Evolutionary conservation across 2,113 vertebrate species (phyloP).

Genomic region (Osmerus eperlanus): DNA sequence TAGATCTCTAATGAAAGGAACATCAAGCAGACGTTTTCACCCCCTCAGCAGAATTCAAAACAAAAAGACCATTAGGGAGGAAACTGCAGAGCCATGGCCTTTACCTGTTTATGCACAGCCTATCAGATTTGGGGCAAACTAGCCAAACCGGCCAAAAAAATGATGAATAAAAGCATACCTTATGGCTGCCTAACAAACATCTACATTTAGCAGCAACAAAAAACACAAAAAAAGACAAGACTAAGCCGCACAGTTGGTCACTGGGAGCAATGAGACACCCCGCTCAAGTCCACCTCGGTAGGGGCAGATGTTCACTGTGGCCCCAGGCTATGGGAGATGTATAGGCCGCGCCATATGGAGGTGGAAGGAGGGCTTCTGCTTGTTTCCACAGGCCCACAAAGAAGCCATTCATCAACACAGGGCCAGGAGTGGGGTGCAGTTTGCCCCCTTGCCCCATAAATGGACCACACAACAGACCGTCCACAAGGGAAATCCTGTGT

Average conservation of each 20-base stretch:
- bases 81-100: slow-evolving; percentile 60
- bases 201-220: slow-evolving; percentile 34
- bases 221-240: slow-evolving; percentile 25
- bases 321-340: slow-evolving; percentile 67
- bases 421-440: slow-evolving; percentile 55
- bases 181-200: neutral
- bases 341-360: slow-evolving; percentile 72
- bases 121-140: slow-evolving; percentile 62
- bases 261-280: slow-evolving; percentile 32
- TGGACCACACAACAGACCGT: slow-evolving; percentile 68
- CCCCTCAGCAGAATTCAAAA: slow-evolving; percentile 54
- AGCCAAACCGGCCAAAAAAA: slow-evolving; percentile 45
- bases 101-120: slow-evolving; percentile 60
- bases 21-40: slow-evolving; percentile 45
- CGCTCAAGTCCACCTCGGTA: slow-evolving; percentile 51
- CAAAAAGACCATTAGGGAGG: slow-evolving; percentile 20
- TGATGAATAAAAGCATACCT: slow-evolving; percentile 16
- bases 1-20: slow-evolving; percentile 36
- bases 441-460: slow-evolving; percentile 63
- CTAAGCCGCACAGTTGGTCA: slow-evolving; percentile 54
- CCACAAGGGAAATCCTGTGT: slow-evolving; percentile 66
- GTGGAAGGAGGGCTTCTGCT: slow-evolving; percentile 64
- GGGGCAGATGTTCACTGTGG: slow-evolving; percentile 71
- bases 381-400: slow-evolving; percentile 74
- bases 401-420: slow-evolving; percentile 68